phyloP scores from a whole-genome alignment of 2,113 vertebrate genomes.

The Pampusana beccarii region DNA sequence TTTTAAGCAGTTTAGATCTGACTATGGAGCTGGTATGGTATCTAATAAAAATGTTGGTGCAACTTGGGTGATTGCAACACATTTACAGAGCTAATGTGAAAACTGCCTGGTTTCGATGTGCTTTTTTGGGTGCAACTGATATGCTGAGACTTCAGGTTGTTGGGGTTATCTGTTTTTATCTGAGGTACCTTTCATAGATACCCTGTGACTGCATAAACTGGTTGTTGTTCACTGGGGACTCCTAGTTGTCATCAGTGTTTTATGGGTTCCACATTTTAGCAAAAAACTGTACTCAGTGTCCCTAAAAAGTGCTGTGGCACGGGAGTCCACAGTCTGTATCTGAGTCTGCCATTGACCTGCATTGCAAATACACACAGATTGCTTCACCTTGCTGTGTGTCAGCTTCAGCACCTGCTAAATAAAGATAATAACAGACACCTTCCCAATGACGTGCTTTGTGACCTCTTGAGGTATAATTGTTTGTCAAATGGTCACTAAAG shows the following conservation, averaged over 20 bases:
- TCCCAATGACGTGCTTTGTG: fast-evolving
- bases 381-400: background rate
- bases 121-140: background rate
- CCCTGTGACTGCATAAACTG: fast-evolving
- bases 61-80: background rate
- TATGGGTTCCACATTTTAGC: background rate
- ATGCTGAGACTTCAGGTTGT: background rate
- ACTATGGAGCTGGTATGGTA: background rate
- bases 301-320: background rate
- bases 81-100: background rate
- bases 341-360: background rate
- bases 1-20: background rate
- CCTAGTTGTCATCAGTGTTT: background rate
- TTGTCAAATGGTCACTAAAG: background rate
- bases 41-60: background rate
- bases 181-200: background rate
- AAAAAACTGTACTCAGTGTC: background rate
- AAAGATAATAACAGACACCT: background rate
- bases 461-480: background rate
- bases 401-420: background rate
- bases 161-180: background rate
- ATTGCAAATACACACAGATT: background rate
- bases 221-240: background rate
- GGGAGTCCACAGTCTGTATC: background rate
- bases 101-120: background rate